A percentile compares a stretch with the other conserved stretches of the same genome.
Evolutionary conservation across 2,888 invertebrate genomes (phyloP).

Genomic region (Eustalomyia histrio): DNA sequence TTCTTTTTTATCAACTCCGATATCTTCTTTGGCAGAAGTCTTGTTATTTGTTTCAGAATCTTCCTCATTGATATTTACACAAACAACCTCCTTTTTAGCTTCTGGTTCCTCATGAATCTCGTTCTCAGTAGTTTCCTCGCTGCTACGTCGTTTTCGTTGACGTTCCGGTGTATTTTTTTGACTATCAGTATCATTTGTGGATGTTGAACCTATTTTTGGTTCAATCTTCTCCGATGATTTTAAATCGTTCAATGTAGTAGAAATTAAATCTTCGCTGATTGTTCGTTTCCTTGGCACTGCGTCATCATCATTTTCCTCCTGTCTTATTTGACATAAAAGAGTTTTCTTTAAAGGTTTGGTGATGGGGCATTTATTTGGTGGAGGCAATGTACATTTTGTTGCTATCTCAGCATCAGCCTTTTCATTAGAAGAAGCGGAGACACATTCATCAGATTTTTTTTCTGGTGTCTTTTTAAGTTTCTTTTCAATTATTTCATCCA

Average conservation of each 20-base stretch:
- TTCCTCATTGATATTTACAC: conserved; percentile 67
- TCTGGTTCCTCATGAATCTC: conserved; percentile 51
- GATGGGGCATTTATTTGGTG: conserved; percentile 71
- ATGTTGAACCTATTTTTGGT: background rate
- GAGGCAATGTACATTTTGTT: background rate
- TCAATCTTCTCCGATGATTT: conserved; percentile 2
- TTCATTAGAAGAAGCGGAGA: conserved; percentile 2
- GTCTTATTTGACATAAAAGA: conserved; percentile 72
- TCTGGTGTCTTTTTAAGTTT: conserved; percentile 73
- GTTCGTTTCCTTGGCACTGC: conserved; percentile 71
- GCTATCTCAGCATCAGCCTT: background rate
- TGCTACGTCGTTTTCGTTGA: conserved; percentile 75
- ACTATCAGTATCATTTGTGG: conserved; percentile 1
- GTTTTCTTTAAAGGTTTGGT: conserved; percentile 75
- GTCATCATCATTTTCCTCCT: conserved; percentile 73
- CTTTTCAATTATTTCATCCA: conserved; percentile 75
- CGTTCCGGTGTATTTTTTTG: conserved; percentile 54
- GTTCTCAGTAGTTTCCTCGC: conserved; percentile 67
- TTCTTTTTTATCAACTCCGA: background rate
- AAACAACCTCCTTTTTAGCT: conserved; percentile 66
- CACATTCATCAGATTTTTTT: conserved; percentile 46
- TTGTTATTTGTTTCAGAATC: background rate
- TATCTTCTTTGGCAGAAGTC: conserved; percentile 2
- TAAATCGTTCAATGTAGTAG: conserved; percentile 4
- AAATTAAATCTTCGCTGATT: conserved; percentile 68